Evolutionary conservation across 1,140 invertebrate genomes (phyloP), one percentile per base, ranked within the genome.

Genomic region (Neuroterus valhalla): DNA sequence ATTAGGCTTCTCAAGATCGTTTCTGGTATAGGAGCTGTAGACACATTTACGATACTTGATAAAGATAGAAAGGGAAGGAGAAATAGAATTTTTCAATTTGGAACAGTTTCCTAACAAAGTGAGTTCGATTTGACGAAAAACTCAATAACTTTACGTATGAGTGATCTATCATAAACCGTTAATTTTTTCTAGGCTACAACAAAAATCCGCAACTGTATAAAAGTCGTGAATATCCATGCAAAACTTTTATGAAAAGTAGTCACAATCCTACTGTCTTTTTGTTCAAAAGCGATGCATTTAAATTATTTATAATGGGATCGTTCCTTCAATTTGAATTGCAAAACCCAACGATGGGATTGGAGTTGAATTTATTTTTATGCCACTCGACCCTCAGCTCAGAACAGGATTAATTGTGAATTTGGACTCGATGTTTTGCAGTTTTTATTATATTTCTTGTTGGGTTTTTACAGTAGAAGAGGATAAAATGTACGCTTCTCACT

Each of bases 241-340:
- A 6, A 26, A 26, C 21, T 26, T 62, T 62, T 31, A 62, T 62
- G 55, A 62, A 62, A 62, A 62, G 55, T 26, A 62, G 55, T 62
- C 14, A 62, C 55, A 62, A 31, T 14, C 15, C 55, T 14, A 26
- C 55, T 38, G 12, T 69, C 42, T 76, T 76, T 76, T 73, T 71
- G 21, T 71, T 71, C 45, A 45, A 78, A 83, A 71, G 81, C 82
- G 84, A 85, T 85, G 83, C 83, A 84, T 86, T 85, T 86, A 84
- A 85, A 84, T 85, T 82, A 85, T 84, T 86, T 85, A 83, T 84
- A 85, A 85, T 85, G 77, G 76, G 44, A 68, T n/a, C 71, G 78
- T 74, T 84, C 82, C 84, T 85, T 82, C 78, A 82, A 85, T 86
- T 82, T 84, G 82, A 78, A 82, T 84, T 83, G 79, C 76, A 77